Percentiles rank a stretch among this genome's conserved stretches.
phyloP scores from a whole-genome alignment of 2,113 vertebrate genomes.

The Corythornis vintsioides region DNA sequence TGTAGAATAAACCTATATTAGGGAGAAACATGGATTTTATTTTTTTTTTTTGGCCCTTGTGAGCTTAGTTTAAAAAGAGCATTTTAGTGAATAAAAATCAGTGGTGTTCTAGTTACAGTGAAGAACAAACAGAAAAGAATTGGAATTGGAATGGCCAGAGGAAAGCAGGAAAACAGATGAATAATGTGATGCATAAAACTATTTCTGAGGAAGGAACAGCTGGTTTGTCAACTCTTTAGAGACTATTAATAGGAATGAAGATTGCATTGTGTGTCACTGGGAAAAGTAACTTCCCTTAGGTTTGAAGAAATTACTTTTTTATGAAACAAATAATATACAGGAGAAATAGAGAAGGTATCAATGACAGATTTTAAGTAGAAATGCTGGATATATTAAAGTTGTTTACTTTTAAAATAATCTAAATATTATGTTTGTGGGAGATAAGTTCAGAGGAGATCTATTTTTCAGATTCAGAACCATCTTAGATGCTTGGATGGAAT shows the following conservation, averaged over 20 bases:
- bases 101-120: background rate
- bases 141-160: background rate
- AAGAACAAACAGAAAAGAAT: background rate
- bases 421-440: background rate
- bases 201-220: conserved; percentile 36
- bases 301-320: background rate
- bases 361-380: background rate
- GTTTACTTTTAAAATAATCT: background rate
- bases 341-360: background rate
- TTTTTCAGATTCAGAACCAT: background rate
- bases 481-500: background rate
- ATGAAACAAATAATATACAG: background rate
- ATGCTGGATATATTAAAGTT: background rate
- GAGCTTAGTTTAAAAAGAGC: background rate
- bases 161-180: conserved; percentile 3
- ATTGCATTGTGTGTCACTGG: background rate
- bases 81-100: background rate
- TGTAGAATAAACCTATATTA: background rate
- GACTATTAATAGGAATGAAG: conserved; percentile 44
- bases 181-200: background rate
- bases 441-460: background rate
- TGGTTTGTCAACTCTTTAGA: conserved; percentile 18
- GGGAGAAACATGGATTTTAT: background rate
- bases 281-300: background rate
- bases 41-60: background rate